Percentiles rank a stretch among this genome's conserved stretches.
phyloP scores from a whole-genome alignment of 2,797 vertebrate species.

The Alfaro cultratus region DNA sequence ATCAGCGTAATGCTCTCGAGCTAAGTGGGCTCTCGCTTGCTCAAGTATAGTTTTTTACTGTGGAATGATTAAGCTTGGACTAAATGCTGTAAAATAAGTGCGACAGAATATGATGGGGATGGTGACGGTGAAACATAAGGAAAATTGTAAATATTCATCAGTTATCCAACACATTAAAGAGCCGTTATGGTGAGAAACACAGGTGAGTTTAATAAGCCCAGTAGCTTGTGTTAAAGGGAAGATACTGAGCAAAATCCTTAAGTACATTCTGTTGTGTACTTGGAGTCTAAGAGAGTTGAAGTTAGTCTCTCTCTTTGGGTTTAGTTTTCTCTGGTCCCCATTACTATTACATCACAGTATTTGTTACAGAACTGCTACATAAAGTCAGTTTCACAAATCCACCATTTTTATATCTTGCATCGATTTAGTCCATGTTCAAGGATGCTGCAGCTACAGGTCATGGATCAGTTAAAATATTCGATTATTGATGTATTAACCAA shows the following conservation, averaged over 20 bases:
- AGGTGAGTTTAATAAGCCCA: background rate
- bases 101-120: background rate
- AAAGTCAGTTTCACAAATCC: too few species aligned
- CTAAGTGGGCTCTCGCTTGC: constrained; percentile 37
- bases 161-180: background rate
- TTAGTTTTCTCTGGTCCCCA: background rate
- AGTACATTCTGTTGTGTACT: background rate
- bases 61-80: constrained; percentile 17
- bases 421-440: background rate
- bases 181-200: background rate
- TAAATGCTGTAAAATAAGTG: constrained; percentile 17
- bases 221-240: background rate
- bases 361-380: background rate
- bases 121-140: background rate
- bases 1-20: constrained; percentile 26
- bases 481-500: too few species aligned
- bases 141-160: background rate
- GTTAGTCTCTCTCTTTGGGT: background rate
- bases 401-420: background rate
- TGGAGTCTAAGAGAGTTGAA: too few species aligned
- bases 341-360: background rate
- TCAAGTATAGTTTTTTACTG: constrained; percentile 16
- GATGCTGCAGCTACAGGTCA: background rate
- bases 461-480: background rate
- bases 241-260: background rate